phyloP scores from a whole-genome alignment of 2,113 vertebrate genomes.

The Glaucidium brasilianum region DNA sequence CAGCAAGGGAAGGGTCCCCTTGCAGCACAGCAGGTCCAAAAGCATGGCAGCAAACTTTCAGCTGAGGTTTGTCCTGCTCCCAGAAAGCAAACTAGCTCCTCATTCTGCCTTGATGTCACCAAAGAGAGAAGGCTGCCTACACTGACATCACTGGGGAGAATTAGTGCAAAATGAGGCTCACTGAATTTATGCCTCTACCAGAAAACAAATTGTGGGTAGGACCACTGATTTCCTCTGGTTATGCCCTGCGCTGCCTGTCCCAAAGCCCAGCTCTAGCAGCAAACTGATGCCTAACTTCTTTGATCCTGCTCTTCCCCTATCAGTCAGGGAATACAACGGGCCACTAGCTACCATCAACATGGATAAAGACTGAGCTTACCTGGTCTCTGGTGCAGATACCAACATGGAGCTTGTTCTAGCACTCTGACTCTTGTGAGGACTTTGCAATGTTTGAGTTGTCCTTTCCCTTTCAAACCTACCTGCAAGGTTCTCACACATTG shows the following conservation, averaged over 20 bases:
- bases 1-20: not conserved
- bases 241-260: not conserved
- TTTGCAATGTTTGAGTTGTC: not conserved
- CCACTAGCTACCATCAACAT: fast-evolving
- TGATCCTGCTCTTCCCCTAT: not conserved
- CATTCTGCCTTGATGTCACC: not conserved
- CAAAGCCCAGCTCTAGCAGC: not conserved
- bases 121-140: not conserved
- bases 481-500: fast-evolving
- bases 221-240: not conserved
- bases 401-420: fast-evolving
- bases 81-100: not conserved
- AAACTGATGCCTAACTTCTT: not conserved
- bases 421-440: not conserved
- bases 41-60: not conserved
- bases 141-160: not conserved
- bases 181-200: not conserved
- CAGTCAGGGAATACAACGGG: not conserved
- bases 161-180: not conserved
- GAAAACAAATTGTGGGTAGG: not conserved
- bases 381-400: not conserved
- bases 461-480: not conserved
- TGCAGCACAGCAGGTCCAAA: not conserved
- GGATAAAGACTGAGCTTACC: not conserved
- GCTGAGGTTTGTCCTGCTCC: not conserved